These are phyloP conservation scores for Cynodonichthys magdalenae DNA, from an alignment of 2,797 vertebrate species.

Conservation along the genomic window DNA sequence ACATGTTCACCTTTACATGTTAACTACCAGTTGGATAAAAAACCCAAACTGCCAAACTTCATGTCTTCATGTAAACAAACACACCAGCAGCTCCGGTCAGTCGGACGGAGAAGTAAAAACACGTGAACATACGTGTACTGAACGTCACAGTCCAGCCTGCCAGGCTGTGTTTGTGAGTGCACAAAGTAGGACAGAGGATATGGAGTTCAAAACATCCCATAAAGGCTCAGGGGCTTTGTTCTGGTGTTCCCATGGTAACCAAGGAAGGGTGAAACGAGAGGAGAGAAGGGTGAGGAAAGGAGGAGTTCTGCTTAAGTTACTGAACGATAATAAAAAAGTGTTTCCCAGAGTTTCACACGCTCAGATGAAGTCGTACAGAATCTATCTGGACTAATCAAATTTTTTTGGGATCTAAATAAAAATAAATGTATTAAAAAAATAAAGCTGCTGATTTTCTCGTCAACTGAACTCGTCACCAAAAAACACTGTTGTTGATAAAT, in stretches of 20 bases:
- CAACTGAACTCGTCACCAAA: neutral
- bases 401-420: too few relatives aligned
- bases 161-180: constrained; percentile 4
- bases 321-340: constrained; percentile 27
- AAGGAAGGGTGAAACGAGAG: constrained; percentile 45
- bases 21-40: too few relatives aligned
- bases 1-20: too few relatives aligned
- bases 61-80: too few relatives aligned
- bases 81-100: too few relatives aligned
- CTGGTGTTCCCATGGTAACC: constrained; percentile 63
- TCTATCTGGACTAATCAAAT: neutral
- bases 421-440: too few relatives aligned
- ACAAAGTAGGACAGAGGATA: constrained; percentile 53
- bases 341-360: constrained; percentile 12
- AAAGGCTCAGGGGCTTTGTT: constrained; percentile 56
- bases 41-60: too few relatives aligned
- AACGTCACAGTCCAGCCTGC: too few relatives aligned
- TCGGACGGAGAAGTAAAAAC: too few relatives aligned
- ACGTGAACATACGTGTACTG: too few relatives aligned
- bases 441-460: too few relatives aligned
- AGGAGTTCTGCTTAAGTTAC: constrained; percentile 33
- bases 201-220: constrained; percentile 61
- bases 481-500: too few relatives aligned
- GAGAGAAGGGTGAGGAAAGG: constrained; percentile 2
- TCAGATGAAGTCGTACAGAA: neutral